Conservation (phyloP, 1,140 invertebrate genomes). For the Bombus soroeensis region DNA sequence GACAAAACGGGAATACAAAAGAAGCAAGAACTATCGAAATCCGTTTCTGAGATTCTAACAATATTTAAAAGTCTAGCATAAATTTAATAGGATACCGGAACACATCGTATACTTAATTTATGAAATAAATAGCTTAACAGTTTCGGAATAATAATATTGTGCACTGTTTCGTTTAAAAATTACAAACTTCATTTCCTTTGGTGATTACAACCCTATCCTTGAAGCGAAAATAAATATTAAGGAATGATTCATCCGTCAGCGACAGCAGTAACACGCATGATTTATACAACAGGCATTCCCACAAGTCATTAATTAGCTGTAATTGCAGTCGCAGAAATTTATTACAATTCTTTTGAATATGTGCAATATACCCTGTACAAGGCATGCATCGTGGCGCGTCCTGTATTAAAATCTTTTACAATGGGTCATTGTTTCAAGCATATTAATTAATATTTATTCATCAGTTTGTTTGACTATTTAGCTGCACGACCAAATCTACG, state of each 20-base stretch:
- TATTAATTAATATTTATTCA: background rate
- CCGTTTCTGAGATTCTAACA: too few relatives aligned
- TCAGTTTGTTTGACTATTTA: background rate
- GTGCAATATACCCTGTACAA: background rate
- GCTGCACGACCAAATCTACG: too few relatives aligned
- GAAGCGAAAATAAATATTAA: slow-evolving; percentile 9
- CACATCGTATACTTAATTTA: too few relatives aligned
- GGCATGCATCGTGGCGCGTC: background rate
- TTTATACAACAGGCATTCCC: slow-evolving; percentile 20
- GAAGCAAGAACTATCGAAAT: too few relatives aligned
- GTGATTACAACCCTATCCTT: background rate
- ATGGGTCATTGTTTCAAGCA: background rate
- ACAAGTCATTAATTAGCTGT: slow-evolving; percentile 26
- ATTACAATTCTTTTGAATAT: slow-evolving; percentile 23
- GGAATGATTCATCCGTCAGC: slow-evolving; percentile 25
- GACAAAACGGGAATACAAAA: too few relatives aligned
- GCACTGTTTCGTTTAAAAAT: background rate
- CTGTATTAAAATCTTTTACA: background rate
- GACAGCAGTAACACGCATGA: slow-evolving; percentile 27
- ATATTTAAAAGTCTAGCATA: too few relatives aligned
- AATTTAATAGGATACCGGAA: too few relatives aligned
- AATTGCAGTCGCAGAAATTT: slow-evolving; percentile 25
- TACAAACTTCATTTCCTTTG: slow-evolving; percentile 1
- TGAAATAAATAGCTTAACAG: too few relatives aligned
- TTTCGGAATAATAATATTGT: too few relatives aligned